Percentiles rank a stretch among this genome's conserved stretches.
Evolutionary conservation across 2,113 vertebrate genomes (phyloP).

Genomic region (Spea bombifrons): DNA sequence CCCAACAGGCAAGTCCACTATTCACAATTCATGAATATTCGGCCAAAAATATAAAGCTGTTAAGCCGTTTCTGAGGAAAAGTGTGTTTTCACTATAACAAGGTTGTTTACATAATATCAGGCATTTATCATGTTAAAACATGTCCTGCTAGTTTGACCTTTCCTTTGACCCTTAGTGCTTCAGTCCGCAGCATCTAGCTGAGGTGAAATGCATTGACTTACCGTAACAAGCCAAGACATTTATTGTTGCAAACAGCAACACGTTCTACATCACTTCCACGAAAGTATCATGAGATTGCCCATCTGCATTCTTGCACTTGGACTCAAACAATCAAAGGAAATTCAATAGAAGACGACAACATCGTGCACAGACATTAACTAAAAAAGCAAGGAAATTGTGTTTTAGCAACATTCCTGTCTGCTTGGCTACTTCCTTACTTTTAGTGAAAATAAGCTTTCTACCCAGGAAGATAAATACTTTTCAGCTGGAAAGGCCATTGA

Average conservation of each 20-base stretch:
- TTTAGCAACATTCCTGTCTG: slow-evolving; percentile 35
- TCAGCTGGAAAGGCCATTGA: neutral
- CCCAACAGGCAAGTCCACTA: too few relatives aligned
- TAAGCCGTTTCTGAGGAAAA: too few relatives aligned
- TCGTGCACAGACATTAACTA: slow-evolving; percentile 30
- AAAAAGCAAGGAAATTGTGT: slow-evolving; percentile 40
- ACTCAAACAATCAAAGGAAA: slow-evolving; percentile 43
- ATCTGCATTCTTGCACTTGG: slow-evolving; percentile 45
- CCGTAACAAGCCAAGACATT: slow-evolving; percentile 23
- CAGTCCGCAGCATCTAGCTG: neutral
- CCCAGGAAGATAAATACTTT: slow-evolving; percentile 11
- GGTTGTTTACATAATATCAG: neutral
- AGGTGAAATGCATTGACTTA: slow-evolving; percentile 18
- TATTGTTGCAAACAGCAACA: slow-evolving; percentile 25
- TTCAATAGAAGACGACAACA: slow-evolving; percentile 35
- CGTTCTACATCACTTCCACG: slow-evolving; percentile 26
- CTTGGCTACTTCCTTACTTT: slow-evolving; percentile 26
- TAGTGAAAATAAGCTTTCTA: slow-evolving; percentile 19
- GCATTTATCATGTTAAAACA: neutral
- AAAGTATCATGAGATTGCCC: slow-evolving; percentile 37
- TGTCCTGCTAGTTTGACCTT: slow-evolving; percentile 3
- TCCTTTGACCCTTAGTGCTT: slow-evolving; percentile 6
- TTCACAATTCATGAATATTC: too few relatives aligned
- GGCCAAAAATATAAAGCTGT: too few relatives aligned
- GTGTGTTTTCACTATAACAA: neutral